Base-by-base conservation (phyloP, 2,113 vertebrate species). In the Mellivora capensis region DNA sequence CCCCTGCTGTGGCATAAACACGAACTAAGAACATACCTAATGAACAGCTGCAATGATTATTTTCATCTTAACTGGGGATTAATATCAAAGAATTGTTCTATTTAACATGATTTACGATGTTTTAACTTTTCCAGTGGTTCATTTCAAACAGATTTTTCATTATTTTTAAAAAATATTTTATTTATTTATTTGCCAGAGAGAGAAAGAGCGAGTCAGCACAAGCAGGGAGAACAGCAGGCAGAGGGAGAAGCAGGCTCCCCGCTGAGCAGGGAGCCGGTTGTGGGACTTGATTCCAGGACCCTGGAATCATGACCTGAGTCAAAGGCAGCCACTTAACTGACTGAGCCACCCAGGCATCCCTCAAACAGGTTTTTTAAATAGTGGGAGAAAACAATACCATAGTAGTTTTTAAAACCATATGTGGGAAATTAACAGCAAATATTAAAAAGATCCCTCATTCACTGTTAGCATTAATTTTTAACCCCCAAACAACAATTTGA, bases 101-200 rank as follows among this genome's bases (percentile, higher is more conserved):
- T 67, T 98, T 96, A 95, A 69, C 62, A 81, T 64, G 54, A 97
- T 94, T 97, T 97, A 93, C 72, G 87, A 95, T 96, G 71, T 86
- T 52, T 42, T 72, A 96, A 90, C 44, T 97, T 98, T 95, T 95
- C 90, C 42, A 95, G 93, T 83, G 91, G 47, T 64, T 39, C n/a
- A 47, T 95, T 94, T 98, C 93, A 95, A 98, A 96, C 2, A 64
- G 76, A 61, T 61, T 94, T 97, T 83, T 87, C 76, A 59, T 54
- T 54, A 54, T 54, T 54, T 18, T 54, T 18, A 6, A 18, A 54
- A 54, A 54, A 54, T 54, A 54, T 54, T 54, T 54, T 54, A 54
- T 18, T 54, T 54, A 54, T 18, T 18, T 54, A 54, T 54, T 54
- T 54, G 17, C 52, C 52, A 54, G 52, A 54, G 52, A 54, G 52